A percentile compares a stretch with the other conserved stretches of the same genome.
Conservation (phyloP, 2,113 vertebrate genomes). For the Motacilla alba region DNA sequence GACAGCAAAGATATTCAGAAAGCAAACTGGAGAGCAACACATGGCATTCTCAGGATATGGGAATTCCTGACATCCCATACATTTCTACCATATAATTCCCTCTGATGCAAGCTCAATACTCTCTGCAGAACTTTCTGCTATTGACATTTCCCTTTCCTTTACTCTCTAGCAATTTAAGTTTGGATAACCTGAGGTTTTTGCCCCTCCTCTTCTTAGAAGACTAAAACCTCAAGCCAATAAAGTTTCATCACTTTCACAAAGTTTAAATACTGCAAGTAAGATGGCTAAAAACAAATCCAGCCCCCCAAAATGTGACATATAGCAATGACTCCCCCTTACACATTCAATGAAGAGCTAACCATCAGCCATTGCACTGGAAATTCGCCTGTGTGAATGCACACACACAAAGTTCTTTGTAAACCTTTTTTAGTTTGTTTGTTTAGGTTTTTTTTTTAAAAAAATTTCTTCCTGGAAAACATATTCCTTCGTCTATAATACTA, state of each 20-base stretch:
- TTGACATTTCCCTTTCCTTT: not conserved
- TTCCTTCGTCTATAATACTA: not conserved
- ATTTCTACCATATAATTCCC: not conserved
- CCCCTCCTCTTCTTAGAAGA: not conserved
- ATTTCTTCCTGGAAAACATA: not conserved
- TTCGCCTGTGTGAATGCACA: not conserved
- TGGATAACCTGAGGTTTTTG: not conserved
- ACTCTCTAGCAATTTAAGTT: not conserved
- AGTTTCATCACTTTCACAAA: not conserved
- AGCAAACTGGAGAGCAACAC: not conserved
- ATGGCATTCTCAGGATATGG: not conserved
- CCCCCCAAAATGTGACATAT: rapidly evolving
- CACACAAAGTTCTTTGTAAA: not conserved
- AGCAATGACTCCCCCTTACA: not conserved
- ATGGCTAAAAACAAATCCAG: not conserved
- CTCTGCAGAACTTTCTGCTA: not conserved
- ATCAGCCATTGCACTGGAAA: not conserved
- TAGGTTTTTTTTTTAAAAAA: not conserved
- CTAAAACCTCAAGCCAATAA: not conserved
- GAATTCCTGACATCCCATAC: not conserved
- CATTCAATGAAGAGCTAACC: not conserved
- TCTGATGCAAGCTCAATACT: not conserved
- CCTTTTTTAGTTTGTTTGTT: too few species aligned
- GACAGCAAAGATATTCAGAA: not conserved
- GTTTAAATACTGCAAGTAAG: not conserved